Conservation (phyloP, 2,113 vertebrate genomes). For the Myiagra hebetior region DNA sequence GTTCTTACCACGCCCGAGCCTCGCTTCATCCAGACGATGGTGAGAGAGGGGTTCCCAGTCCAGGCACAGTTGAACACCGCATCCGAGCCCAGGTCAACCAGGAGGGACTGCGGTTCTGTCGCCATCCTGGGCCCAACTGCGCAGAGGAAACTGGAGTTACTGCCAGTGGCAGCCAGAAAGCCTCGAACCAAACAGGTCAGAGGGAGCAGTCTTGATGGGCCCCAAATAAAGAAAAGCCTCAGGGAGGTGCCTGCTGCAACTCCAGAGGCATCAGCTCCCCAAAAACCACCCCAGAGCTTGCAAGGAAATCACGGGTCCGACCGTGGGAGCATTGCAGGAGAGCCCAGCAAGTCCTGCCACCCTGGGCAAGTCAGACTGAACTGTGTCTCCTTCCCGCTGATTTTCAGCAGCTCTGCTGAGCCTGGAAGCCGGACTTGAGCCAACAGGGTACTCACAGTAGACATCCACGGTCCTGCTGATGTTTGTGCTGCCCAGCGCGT, state of each 20-base stretch:
- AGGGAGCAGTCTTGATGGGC: not conserved
- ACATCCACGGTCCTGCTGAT: slow-evolving; percentile 96
- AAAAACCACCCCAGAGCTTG: rapidly evolving
- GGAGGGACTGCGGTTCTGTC: slow-evolving; percentile 90
- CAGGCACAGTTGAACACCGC: slow-evolving; percentile 95
- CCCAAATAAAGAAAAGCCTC: not conserved
- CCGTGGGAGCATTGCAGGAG: not conserved
- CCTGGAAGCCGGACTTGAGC: not conserved
- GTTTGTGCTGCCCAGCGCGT: slow-evolving; percentile 93
- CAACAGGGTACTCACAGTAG: slow-evolving; percentile 83
- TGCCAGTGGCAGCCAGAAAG: not conserved
- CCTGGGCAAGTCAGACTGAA: not conserved
- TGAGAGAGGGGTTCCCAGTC: slow-evolving; percentile 96
- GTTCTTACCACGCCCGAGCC: slow-evolving; percentile 92
- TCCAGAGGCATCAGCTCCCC: not conserved
- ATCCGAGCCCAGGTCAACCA: slow-evolving; percentile 92
- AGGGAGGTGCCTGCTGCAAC: not conserved
- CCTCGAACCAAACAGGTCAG: not conserved
- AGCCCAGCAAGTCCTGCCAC: not conserved
- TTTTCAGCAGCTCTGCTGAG: not conserved
- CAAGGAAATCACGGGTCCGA: not conserved
- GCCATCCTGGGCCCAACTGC: slow-evolving; percentile 94
- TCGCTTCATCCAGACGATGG: slow-evolving; percentile 99
- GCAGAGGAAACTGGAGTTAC: not conserved
- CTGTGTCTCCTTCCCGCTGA: rapidly evolving